These are phyloP conservation scores for Plebejus anna DNA, from an alignment of 2,888 invertebrate species.

Conservation along the genomic window DNA sequence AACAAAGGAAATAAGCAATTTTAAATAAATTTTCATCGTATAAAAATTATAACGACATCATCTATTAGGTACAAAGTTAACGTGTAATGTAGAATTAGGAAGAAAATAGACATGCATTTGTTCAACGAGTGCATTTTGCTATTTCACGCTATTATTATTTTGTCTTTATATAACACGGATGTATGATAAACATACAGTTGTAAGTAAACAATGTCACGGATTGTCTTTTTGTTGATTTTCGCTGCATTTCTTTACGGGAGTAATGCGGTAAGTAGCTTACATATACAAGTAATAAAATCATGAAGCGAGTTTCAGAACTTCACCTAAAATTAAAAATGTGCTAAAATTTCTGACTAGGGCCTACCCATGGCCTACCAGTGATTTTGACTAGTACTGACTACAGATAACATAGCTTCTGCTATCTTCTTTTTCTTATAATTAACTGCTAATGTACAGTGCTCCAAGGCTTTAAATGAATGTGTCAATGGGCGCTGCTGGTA, in stretches of 20 bases:
- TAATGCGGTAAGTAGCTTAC: slow-evolving; percentile 53
- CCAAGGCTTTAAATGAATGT: too few species aligned
- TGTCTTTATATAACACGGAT: slow-evolving; percentile 42
- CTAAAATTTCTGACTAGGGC: too few species aligned
- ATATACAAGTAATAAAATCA: too few species aligned
- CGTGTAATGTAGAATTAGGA: slow-evolving; percentile 1
- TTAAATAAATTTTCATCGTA: not conserved
- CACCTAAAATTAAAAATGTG: too few species aligned
- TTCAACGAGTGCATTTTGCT: slow-evolving; percentile 32
- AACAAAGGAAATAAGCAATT: not conserved
- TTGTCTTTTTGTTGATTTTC: slow-evolving; percentile 45
- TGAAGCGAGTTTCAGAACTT: too few species aligned
- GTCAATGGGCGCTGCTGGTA: too few species aligned
- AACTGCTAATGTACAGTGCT: too few species aligned
- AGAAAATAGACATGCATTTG: slow-evolving; percentile 2
- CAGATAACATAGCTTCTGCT: too few species aligned
- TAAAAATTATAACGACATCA: slow-evolving; percentile 12
- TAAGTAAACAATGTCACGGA: slow-evolving; percentile 43
- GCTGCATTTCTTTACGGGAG: slow-evolving; percentile 43
- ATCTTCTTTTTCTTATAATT: too few species aligned
- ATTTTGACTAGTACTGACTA: too few species aligned
- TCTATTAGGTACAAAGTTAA: not conserved
- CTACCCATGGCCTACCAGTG: too few species aligned
- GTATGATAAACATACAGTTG: slow-evolving; percentile 34
- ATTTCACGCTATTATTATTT: slow-evolving; percentile 39